Conservation (phyloP, 2,888 invertebrate species). For the Flexamia atlantica region DNA sequence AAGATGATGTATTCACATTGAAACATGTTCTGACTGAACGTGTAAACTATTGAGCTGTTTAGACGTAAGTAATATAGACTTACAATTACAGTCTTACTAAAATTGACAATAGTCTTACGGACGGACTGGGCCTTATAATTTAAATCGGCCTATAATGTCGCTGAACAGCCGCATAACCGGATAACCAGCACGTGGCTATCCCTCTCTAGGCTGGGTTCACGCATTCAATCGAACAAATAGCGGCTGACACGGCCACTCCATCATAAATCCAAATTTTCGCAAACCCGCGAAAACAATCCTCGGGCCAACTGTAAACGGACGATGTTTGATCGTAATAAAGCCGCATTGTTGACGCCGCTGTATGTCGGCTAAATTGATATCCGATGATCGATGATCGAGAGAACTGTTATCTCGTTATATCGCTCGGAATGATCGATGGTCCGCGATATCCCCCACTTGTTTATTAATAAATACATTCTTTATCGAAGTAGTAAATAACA, state of each 20-base stretch:
- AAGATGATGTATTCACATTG: too few species aligned
- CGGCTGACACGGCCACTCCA: neutral
- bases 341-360: slow-evolving; percentile 20
- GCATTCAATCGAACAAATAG: too few species aligned
- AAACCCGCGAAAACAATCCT: neutral
- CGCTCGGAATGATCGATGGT: slow-evolving; percentile 6
- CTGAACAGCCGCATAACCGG: too few species aligned
- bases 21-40: too few species aligned
- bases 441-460: slow-evolving; percentile 23
- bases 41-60: too few species aligned
- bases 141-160: too few species aligned
- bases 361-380: slow-evolving; percentile 36
- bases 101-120: too few species aligned
- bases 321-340: slow-evolving; percentile 24
- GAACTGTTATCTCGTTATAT: slow-evolving; percentile 5
- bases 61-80: too few species aligned
- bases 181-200: too few species aligned
- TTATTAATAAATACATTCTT: slow-evolving; percentile 51
- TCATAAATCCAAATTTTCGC: neutral
- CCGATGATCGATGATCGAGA: slow-evolving; percentile 8
- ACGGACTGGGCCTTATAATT: too few species aligned
- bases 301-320: neutral
- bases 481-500: slow-evolving; percentile 39
- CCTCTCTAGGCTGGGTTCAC: too few species aligned
- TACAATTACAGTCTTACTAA: too few species aligned